Evolutionary conservation across 2,888 invertebrate genomes (phyloP).

Genomic region (Synergus laeviventris): DNA sequence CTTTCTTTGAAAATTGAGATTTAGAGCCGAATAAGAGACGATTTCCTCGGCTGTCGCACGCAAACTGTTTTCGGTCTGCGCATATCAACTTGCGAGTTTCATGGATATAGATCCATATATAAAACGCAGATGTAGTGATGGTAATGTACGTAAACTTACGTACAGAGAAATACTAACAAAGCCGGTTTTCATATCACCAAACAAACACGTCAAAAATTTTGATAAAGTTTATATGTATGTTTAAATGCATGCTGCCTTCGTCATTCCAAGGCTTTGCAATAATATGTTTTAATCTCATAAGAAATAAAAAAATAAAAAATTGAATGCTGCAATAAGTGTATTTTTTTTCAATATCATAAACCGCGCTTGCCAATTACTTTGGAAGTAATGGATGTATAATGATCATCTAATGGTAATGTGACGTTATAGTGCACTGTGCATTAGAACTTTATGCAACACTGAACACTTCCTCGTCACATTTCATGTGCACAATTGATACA

Average conservation of each 20-base stretch:
- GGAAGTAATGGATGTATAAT: too few species aligned
- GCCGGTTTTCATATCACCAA: neutral
- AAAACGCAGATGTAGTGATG: neutral
- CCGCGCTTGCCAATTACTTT: neutral
- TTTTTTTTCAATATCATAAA: too few species aligned
- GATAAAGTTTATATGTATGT: neutral
- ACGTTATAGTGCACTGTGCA: neutral
- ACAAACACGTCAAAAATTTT: neutral
- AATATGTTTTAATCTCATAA: too few species aligned
- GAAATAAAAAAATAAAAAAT: too few species aligned
- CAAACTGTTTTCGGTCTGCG: neutral
- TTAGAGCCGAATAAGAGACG: neutral
- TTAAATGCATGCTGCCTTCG: neutral
- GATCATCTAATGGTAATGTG: neutral
- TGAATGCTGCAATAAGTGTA: too few species aligned
- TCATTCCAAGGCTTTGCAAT: neutral
- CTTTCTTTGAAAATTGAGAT: neutral
- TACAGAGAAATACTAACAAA: neutral
- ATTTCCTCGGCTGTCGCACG: neutral
- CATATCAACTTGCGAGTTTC: neutral
- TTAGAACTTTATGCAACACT: neutral
- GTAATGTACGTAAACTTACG: neutral
- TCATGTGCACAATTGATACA: neutral
- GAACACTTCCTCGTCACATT: constrained; percentile 1
- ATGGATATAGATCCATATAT: neutral